Conservation (phyloP, 2,888 invertebrate species). For the Philopedon plagiatum region DNA sequence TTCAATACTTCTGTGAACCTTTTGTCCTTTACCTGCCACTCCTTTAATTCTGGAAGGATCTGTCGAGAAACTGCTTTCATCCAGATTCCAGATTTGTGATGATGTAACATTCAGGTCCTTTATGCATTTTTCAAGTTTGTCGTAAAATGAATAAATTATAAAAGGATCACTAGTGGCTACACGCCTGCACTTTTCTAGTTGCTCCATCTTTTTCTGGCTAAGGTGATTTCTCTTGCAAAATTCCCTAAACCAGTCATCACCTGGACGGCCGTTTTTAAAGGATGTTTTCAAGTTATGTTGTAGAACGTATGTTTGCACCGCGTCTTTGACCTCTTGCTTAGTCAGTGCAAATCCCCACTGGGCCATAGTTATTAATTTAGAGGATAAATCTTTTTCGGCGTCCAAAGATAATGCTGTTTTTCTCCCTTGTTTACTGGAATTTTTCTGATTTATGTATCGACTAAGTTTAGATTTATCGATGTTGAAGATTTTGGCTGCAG, state of each 20-base stretch:
- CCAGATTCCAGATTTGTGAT: slow-evolving; percentile 16
- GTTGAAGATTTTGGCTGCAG: slow-evolving; percentile 9
- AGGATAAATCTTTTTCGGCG: slow-evolving; percentile 16
- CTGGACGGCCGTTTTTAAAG: slow-evolving; percentile 41
- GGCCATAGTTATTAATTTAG: slow-evolving; percentile 18
- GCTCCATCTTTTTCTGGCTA: slow-evolving; percentile 44
- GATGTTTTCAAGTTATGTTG: slow-evolving; percentile 11
- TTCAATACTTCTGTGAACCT: slow-evolving; percentile 49
- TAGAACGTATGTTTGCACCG: slow-evolving; percentile 7
- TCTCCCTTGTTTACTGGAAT: slow-evolving; percentile 13
- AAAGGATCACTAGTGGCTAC: slow-evolving; percentile 38
- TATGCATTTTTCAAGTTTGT: slow-evolving; percentile 24
- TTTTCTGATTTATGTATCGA: slow-evolving; percentile 12
- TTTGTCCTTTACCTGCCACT: slow-evolving; percentile 48
- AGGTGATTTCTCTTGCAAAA: slow-evolving; percentile 46
- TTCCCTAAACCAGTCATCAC: slow-evolving; percentile 48
- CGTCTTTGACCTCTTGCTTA: slow-evolving; percentile 13
- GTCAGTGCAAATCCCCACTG: slow-evolving; percentile 18
- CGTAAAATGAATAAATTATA: slow-evolving; percentile 33
- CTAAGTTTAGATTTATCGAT: slow-evolving; percentile 17
- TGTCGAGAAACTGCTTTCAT: slow-evolving; percentile 35
- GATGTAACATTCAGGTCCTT: slow-evolving; percentile 11
- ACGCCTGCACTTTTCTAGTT: slow-evolving; percentile 36
- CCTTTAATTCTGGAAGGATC: slow-evolving; percentile 45
- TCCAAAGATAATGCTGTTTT: slow-evolving; percentile 16